Percentiles rank a stretch among this genome's conserved stretches.
Evolutionary conservation across 2,888 invertebrate species (phyloP).

Genomic region (Euclidia mi): DNA sequence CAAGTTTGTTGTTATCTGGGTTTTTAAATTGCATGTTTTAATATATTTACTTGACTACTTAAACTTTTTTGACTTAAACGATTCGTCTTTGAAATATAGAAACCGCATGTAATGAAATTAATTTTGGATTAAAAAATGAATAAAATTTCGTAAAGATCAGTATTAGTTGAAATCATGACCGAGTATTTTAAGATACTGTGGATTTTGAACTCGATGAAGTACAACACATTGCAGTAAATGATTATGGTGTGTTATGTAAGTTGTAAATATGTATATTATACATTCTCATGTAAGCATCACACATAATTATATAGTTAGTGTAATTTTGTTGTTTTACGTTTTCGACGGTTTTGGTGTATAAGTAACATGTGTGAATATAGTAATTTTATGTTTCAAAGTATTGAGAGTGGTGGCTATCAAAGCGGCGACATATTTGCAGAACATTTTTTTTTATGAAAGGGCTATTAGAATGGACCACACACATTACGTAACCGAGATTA

Average conservation of each 20-base stretch:
- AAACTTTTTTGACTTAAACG: too few relatives aligned
- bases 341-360: slow-evolving; percentile 37
- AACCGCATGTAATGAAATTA: too few relatives aligned
- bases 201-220: slow-evolving; percentile 49
- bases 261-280: slow-evolving; percentile 69
- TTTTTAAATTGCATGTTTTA: too few relatives aligned
- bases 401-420: background rate
- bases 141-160: slow-evolving; percentile 60
- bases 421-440: too few relatives aligned
- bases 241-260: slow-evolving; percentile 64
- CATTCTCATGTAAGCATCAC: slow-evolving; percentile 67
- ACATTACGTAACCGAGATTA: too few relatives aligned
- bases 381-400: slow-evolving; percentile 21
- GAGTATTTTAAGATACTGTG: slow-evolving; percentile 22
- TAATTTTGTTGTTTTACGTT: slow-evolving; percentile 47
- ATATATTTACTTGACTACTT: too few relatives aligned
- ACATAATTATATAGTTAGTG: slow-evolving; percentile 50
- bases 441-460: too few relatives aligned
- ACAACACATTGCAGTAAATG: slow-evolving; percentile 65
- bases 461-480: too few relatives aligned
- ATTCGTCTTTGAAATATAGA: too few relatives aligned
- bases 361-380: slow-evolving; percentile 34
- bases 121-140: slow-evolving; percentile 9
- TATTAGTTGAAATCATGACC: slow-evolving; percentile 61
- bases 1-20: too few relatives aligned